A percentile compares a stretch with the other conserved stretches of the same genome.
These are phyloP conservation scores for Yponomeuta malinellus DNA, from an alignment of 2,888 invertebrate genomes.

Conservation along the genomic window DNA sequence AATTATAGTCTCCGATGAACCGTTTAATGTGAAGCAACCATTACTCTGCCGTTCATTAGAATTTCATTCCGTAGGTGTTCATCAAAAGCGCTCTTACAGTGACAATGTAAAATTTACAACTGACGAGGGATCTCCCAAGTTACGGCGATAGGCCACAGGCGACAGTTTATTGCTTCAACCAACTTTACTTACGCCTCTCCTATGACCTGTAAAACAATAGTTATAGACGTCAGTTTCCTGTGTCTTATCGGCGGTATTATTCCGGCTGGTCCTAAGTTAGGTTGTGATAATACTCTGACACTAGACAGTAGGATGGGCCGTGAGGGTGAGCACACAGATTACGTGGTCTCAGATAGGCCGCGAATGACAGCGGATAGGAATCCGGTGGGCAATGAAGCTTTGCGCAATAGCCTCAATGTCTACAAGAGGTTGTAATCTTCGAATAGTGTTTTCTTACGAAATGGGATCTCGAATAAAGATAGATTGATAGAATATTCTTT, in stretches of 20 bases:
- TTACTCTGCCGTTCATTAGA: neutral
- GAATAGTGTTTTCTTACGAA: no score
- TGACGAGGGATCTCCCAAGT: neutral
- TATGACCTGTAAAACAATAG: neutral
- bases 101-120: slow-evolving; percentile 1
- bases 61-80: slow-evolving; percentile 1
- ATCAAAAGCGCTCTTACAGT: neutral
- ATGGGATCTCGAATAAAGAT: no score
- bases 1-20: neutral
- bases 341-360: neutral
- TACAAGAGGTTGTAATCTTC: neutral
- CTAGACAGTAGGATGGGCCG: neutral
- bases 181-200: neutral
- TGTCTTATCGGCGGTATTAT: neutral
- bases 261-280: neutral
- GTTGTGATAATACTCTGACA: neutral
- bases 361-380: neutral
- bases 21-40: neutral
- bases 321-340: neutral
- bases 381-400: neutral
- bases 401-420: neutral
- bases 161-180: neutral
- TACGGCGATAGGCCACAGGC: neutral
- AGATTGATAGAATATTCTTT: no score
- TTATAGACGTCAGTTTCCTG: neutral